These are phyloP conservation scores for Physella acuta DNA, from an alignment of 1,140 invertebrate genomes.

Conservation along the genomic window DNA sequence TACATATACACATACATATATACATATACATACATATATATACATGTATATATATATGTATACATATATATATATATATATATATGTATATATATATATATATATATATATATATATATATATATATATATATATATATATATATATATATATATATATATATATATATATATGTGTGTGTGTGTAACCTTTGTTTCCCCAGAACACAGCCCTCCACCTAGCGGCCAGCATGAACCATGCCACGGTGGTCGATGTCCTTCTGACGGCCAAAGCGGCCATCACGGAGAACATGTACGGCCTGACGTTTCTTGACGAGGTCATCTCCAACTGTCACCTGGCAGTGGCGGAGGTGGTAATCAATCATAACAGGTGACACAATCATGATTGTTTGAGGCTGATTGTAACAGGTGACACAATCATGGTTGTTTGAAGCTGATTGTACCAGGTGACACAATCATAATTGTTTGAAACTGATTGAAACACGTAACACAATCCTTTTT, in stretches of 20 bases:
- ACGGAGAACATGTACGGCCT: not conserved
- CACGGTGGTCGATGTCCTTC: not conserved
- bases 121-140: no score
- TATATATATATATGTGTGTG: no score
- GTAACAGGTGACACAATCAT: not conserved
- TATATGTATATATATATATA: no score
- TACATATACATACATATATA: no score
- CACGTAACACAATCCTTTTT: not conserved
- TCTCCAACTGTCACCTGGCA: not conserved
- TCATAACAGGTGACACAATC: not conserved
- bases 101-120: no score
- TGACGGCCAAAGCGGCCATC: not conserved
- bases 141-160: no score
- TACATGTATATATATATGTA: no score
- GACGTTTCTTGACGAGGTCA: not conserved
- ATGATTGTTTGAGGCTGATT: not conserved
- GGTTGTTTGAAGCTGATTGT: not conserved
- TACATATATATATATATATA: no score
- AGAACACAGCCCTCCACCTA: not conserved
- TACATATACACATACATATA: no score
- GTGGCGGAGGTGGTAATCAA: not conserved
- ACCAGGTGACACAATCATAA: not conserved
- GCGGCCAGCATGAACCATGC: not conserved
- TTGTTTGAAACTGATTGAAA: not conserved
- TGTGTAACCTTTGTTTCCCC: no score